Evolutionary conservation across 2,113 vertebrate genomes (phyloP).

Genomic region (Corapipo altera): DNA sequence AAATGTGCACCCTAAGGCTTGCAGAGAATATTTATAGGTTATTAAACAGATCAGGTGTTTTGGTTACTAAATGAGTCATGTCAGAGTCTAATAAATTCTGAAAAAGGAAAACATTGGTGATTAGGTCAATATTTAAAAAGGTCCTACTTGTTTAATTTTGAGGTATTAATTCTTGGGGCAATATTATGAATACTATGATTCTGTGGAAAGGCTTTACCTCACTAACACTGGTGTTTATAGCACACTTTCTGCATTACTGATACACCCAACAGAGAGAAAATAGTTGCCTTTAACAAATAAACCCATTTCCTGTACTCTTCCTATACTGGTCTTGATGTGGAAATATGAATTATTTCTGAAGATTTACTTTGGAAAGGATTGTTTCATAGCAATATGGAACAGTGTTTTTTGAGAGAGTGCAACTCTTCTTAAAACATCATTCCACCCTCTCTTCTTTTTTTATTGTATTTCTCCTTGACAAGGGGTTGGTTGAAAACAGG

Average conservation of each 20-base stretch:
- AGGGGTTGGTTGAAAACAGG: background rate
- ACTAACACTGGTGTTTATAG: background rate
- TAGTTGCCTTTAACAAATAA: background rate
- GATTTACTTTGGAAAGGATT: background rate
- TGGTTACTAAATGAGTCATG: background rate
- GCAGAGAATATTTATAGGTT: background rate
- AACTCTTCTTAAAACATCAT: background rate
- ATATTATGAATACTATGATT: background rate
- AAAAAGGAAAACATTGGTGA: background rate
- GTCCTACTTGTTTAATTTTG: background rate
- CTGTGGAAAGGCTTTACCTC: background rate
- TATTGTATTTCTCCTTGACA: background rate
- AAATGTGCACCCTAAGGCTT: background rate
- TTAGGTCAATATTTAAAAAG: background rate
- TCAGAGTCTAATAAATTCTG: background rate
- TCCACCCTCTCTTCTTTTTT: background rate
- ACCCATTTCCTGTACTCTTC: accelerated
- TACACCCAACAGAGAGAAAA: background rate
- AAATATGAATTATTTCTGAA: background rate
- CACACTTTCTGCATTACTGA: background rate
- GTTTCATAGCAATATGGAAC: background rate
- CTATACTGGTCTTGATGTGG: background rate
- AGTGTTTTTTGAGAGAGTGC: background rate
- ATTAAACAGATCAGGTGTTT: background rate
- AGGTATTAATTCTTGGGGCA: background rate